Conservation (phyloP, 2,888 invertebrate species). For the Lasioglossum malachurum region DNA sequence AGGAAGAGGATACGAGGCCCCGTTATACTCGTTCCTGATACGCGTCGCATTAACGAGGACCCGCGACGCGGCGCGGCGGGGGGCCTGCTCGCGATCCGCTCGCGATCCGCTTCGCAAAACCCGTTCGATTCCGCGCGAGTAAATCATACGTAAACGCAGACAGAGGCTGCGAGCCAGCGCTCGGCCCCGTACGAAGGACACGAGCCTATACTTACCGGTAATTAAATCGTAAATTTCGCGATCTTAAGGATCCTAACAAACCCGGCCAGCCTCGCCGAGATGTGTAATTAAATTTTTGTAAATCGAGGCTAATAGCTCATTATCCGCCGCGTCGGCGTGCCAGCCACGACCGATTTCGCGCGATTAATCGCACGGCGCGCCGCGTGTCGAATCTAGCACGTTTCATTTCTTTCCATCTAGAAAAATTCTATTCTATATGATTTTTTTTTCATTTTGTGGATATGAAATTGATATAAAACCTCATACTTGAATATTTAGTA, state of each 20-base stretch:
- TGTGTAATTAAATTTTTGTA: constrained; percentile 2
- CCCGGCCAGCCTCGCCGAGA: neutral
- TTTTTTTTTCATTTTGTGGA: too few relatives aligned
- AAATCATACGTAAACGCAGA: constrained; percentile 13
- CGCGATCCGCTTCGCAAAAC: neutral
- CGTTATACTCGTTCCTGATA: neutral
- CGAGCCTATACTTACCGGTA: constrained; percentile 4
- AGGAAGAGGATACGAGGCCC: neutral
- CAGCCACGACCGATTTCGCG: neutral
- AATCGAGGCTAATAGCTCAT: constrained; percentile 5
- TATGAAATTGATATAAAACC: too few relatives aligned
- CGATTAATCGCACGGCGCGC: neutral
- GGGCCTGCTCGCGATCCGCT: neutral
- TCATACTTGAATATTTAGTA: too few relatives aligned
- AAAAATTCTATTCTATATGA: too few relatives aligned
- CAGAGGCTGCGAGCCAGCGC: neutral
- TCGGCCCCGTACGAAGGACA: neutral
- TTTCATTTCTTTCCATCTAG: neutral
- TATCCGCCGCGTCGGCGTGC: neutral
- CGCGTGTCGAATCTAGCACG: neutral
- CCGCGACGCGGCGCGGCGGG: neutral
- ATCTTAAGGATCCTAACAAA: neutral
- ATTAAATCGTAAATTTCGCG: constrained; percentile 9
- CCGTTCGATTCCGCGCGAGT: neutral
- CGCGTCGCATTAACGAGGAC: neutral